Conservation (phyloP, 2,888 invertebrate species). For the Agonopterix heracliana region DNA sequence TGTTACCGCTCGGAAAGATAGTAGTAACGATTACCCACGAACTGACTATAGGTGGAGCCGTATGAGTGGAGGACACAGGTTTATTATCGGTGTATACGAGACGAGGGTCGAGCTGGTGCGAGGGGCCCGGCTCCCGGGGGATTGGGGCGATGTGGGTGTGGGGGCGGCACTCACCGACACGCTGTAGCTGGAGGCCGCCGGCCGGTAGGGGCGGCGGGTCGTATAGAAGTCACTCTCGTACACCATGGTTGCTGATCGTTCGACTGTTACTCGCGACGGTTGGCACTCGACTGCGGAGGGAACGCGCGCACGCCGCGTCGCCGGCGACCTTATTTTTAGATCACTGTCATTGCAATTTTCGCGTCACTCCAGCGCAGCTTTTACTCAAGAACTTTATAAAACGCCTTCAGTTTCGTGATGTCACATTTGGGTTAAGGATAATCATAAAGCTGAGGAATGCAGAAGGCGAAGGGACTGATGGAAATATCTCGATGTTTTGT, state of each 20-base stretch:
- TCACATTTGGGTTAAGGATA: conserved; percentile 67
- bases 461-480: conserved; percentile 24
- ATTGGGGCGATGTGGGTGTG: conserved; percentile 49
- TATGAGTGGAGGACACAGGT: conserved; percentile 12
- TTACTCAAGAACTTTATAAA: conserved; percentile 50
- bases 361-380: conserved; percentile 49
- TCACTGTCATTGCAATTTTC: conserved; percentile 74
- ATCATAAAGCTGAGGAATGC: conserved; percentile 33
- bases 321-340: conserved; percentile 63
- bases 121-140: conserved; percentile 69
- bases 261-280: conserved; percentile 70
- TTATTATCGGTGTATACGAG: conserved; percentile 13
- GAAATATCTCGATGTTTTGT: conserved; percentile 23
- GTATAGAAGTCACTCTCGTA: conserved; percentile 96
- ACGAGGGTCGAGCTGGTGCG: conserved; percentile 63
- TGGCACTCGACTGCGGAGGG: conserved; percentile 62
- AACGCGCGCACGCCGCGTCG: conserved; percentile 36
- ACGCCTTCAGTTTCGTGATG: conserved; percentile 35
- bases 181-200: conserved; percentile 86
- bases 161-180: conserved; percentile 77
- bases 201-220: conserved; percentile 88
- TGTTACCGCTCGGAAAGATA: conserved; percentile 37
- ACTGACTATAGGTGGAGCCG: conserved; percentile 12
- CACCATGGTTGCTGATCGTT: conserved; percentile 81
- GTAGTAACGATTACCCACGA: conserved; percentile 17